phyloP scores from a whole-genome alignment of 1,140 invertebrate genomes.

The Trichonephila clavipes region DNA sequence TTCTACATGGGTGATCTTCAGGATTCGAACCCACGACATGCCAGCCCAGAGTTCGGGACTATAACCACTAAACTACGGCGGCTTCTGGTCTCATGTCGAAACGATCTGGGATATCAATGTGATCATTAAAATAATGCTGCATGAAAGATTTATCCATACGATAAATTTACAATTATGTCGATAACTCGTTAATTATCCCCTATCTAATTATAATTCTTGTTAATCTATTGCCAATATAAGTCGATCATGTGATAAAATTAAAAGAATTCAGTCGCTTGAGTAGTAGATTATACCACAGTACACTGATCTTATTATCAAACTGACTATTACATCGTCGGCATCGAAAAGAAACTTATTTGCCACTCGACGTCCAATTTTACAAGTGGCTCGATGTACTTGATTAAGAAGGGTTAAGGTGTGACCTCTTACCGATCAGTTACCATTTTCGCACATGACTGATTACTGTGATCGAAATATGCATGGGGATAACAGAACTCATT shows the following conservation, averaged over 20 bases:
- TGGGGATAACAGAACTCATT: neutral
- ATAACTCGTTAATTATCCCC: neutral
- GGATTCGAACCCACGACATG: neutral
- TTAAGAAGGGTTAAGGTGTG: neutral
- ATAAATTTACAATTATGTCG: neutral
- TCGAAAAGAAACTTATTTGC: neutral
- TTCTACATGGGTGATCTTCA: too few relatives aligned
- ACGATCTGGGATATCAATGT: neutral
- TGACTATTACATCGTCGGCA: neutral
- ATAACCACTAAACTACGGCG: too few relatives aligned
- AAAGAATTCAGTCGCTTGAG: too few relatives aligned
- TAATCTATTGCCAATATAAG: neutral
- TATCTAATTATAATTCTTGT: neutral
- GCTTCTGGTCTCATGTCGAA: too few relatives aligned
- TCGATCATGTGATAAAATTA: too few relatives aligned
- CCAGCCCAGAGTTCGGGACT: too few relatives aligned
- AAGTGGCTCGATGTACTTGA: neutral
- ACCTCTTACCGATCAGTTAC: constrained; percentile 1
- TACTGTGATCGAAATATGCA: neutral
- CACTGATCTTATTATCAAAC: neutral
- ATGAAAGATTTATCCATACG: neutral
- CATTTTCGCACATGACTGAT: neutral
- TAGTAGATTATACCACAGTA: neutral
- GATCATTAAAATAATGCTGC: neutral
- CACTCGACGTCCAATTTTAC: neutral